Evolutionary conservation across 1,140 invertebrate genomes (phyloP).

Genomic region (Trichogramma pretiosum): DNA sequence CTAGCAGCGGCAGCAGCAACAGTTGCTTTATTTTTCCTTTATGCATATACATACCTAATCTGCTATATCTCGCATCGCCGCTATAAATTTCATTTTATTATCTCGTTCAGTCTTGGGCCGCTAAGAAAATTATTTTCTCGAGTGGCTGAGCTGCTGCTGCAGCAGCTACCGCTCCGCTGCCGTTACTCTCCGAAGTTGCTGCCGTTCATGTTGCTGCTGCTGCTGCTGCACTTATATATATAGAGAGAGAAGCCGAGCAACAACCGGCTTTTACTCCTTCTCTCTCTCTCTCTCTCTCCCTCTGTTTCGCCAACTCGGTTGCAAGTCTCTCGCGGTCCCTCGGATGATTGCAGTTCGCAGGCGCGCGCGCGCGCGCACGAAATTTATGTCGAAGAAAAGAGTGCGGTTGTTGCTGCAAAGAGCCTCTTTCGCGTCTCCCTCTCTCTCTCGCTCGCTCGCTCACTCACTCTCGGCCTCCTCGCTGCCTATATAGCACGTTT

Average conservation of each 20-base stretch:
- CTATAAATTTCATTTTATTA: constrained; percentile 21
- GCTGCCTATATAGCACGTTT: no score
- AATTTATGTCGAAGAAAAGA: constrained; percentile 20
- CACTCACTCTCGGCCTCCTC: not conserved
- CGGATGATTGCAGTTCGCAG: constrained; percentile 6
- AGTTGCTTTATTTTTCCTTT: not conserved
- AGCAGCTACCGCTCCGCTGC: not conserved
- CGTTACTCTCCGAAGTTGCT: no score
- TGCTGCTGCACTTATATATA: no score
- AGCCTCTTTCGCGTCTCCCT: not conserved
- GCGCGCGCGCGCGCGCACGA: constrained; percentile 9
- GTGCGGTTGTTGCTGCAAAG: no score
- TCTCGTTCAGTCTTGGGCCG: constrained; percentile 8
- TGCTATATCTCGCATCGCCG: constrained; percentile 1
- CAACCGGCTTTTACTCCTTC: not conserved
- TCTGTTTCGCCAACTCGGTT: constrained; percentile 5
- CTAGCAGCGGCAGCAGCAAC: no score
- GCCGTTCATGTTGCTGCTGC: no score
- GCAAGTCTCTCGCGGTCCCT: not conserved
- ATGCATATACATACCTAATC: not conserved
- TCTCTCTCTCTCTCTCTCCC: not conserved
- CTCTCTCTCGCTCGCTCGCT: not conserved
- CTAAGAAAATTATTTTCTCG: constrained; percentile 18
- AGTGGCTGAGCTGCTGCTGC: not conserved
- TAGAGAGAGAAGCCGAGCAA: no score